These are phyloP conservation scores for Schrankia costaestrigalis DNA, from an alignment of 2,888 invertebrate genomes.

Conservation along the genomic window DNA sequence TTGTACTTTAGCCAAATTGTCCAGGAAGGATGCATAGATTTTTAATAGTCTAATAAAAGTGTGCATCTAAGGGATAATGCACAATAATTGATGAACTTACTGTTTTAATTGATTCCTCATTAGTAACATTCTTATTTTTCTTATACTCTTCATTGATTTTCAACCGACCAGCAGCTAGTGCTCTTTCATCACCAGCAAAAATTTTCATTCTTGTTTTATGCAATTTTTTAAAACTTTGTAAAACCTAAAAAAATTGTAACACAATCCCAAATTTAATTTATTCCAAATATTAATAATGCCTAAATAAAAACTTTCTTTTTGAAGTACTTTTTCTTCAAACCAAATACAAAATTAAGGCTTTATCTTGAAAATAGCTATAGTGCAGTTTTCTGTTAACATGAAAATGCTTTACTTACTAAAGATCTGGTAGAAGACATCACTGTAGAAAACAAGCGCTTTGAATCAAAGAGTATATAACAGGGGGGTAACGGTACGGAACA, in stretches of 20 bases:
- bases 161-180: constrained; percentile 82
- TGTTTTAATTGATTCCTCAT: constrained; percentile 82
- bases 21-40: background rate
- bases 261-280: too few species aligned
- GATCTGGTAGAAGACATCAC: constrained; percentile 31
- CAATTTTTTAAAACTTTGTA: constrained; percentile 85
- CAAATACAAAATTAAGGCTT: too few species aligned
- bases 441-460: too few species aligned
- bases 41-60: background rate
- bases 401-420: constrained; percentile 30
- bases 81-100: constrained; percentile 76
- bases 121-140: constrained; percentile 83
- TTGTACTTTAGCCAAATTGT: too few species aligned
- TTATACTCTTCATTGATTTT: constrained; percentile 89
- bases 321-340: too few species aligned
- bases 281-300: background rate
- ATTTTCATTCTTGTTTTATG: constrained; percentile 85
- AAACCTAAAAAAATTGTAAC: constrained; percentile 76
- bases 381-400: too few species aligned
- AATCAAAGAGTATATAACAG: too few species aligned
- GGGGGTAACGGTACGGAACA: too few species aligned
- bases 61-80: too few species aligned
- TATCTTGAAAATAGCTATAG: too few species aligned
- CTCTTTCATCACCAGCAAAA: constrained; percentile 84
- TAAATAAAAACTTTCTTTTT: too few species aligned